phyloP scores from a whole-genome alignment of 2,888 invertebrate species.

The Xestia ashworthii region DNA sequence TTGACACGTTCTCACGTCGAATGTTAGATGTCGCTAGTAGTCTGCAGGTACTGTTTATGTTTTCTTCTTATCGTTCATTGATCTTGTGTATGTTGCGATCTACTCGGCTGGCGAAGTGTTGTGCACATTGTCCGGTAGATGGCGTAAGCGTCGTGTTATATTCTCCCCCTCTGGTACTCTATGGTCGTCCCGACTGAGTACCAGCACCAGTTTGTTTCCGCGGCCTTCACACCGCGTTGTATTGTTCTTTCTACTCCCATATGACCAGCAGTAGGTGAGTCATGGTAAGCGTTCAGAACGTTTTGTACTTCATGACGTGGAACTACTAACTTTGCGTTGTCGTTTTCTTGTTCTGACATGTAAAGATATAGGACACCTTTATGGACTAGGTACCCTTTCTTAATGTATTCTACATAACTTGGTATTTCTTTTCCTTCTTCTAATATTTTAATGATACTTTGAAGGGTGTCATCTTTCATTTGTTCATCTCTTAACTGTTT shows the following conservation, averaged over 20 bases:
- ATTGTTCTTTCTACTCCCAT: slow-evolving; percentile 29
- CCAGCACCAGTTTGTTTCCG: no score
- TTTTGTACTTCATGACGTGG: slow-evolving; percentile 22
- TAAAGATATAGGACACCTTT: slow-evolving; percentile 20
- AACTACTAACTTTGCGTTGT: slow-evolving; percentile 34
- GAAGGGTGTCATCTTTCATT: slow-evolving; percentile 2
- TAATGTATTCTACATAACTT: slow-evolving; percentile 10
- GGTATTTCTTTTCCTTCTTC: slow-evolving; percentile 8
- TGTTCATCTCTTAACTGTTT: slow-evolving; percentile 4
- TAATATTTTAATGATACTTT: slow-evolving; percentile 5
- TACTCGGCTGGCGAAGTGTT: no score
- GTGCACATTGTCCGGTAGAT: no score
- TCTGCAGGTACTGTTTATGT: no score
- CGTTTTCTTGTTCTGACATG: slow-evolving; percentile 29
- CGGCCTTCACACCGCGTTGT: slow-evolving; percentile 2
- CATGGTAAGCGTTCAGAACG: slow-evolving; percentile 28
- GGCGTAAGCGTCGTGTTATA: no score
- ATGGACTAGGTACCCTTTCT: slow-evolving; percentile 16
- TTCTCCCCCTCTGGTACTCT: no score
- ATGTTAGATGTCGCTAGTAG: no score
- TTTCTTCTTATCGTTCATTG: no score
- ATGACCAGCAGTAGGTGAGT: slow-evolving; percentile 27
- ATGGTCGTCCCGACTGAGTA: no score
- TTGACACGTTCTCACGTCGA: no score
- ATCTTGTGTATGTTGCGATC: no score